These are phyloP conservation scores for Psilopogon haemacephalus DNA, from an alignment of 2,113 vertebrate species.

Conservation along the genomic window DNA sequence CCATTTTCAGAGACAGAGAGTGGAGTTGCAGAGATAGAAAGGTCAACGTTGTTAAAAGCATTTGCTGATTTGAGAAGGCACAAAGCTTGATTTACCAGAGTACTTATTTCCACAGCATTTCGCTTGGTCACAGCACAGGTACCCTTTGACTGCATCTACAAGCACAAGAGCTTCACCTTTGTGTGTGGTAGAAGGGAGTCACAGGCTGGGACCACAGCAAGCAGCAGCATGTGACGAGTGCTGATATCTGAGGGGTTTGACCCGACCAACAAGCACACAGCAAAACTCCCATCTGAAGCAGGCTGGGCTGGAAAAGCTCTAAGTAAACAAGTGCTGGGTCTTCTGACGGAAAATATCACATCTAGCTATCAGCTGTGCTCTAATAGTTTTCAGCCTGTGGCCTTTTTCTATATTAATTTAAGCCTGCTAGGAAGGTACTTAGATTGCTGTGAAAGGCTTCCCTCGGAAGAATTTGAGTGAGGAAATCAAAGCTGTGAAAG, in stretches of 20 bases:
- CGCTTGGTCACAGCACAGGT: neutral
- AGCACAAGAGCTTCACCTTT: neutral
- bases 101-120: conserved; percentile 10
- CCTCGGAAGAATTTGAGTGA: neutral
- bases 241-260: neutral
- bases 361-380: neutral
- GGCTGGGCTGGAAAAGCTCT: neutral
- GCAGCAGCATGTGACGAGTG: neutral
- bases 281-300: neutral
- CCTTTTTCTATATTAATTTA: neutral
- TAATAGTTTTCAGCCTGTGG: neutral
- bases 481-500: conserved; percentile 12
- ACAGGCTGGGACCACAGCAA: neutral
- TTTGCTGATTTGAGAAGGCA: conserved; percentile 1
- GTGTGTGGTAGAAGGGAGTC: neutral
- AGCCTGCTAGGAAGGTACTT: neutral
- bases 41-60: conserved; percentile 37
- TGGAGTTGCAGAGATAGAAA: neutral
- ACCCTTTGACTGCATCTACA: neutral
- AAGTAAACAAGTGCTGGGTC: neutral
- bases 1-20: neutral
- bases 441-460: neutral
- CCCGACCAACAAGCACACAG: neutral
- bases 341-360: neutral
- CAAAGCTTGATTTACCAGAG: neutral